Percentiles rank a stretch among this genome's conserved stretches.
Conservation (phyloP, 2,888 invertebrate genomes). For the Drosophila leonis region DNA sequence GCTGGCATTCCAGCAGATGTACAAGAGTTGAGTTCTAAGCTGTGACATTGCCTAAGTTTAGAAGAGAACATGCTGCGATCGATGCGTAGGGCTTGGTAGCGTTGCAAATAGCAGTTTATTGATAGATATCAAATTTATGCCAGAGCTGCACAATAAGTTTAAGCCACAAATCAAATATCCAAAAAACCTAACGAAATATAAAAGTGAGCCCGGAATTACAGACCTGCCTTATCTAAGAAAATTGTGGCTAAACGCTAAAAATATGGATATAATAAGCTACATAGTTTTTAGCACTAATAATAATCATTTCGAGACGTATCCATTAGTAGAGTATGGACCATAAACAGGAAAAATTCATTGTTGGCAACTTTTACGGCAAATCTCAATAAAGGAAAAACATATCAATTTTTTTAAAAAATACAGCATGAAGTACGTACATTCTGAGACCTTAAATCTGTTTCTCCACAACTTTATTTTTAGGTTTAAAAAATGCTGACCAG, state of each 20-base stretch:
- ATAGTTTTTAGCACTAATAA: neutral
- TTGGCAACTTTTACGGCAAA: neutral
- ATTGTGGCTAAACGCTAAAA: too few species aligned
- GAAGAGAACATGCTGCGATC: too few species aligned
- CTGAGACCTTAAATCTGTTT: neutral
- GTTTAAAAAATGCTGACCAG: neutral
- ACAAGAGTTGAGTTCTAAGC: neutral
- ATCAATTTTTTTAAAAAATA: neutral
- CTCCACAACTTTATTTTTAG: neutral
- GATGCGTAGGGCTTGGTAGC: slow-evolving; percentile 2
- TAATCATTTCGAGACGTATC: neutral
- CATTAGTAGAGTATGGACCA: neutral
- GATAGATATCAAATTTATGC: too few species aligned
- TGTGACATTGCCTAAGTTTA: neutral
- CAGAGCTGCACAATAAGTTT: neutral
- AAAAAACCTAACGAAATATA: neutral
- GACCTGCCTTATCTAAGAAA: neutral
- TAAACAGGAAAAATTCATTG: neutral
- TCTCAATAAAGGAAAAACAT: neutral
- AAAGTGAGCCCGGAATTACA: neutral
- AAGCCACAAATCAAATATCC: neutral
- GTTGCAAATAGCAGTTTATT: neutral
- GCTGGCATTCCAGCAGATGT: slow-evolving; percentile 19
- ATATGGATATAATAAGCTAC: neutral
- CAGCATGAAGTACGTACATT: neutral